These are phyloP conservation scores for Platycercus adscitus DNA, from an alignment of 2,113 vertebrate genomes.

Conservation along the genomic window DNA sequence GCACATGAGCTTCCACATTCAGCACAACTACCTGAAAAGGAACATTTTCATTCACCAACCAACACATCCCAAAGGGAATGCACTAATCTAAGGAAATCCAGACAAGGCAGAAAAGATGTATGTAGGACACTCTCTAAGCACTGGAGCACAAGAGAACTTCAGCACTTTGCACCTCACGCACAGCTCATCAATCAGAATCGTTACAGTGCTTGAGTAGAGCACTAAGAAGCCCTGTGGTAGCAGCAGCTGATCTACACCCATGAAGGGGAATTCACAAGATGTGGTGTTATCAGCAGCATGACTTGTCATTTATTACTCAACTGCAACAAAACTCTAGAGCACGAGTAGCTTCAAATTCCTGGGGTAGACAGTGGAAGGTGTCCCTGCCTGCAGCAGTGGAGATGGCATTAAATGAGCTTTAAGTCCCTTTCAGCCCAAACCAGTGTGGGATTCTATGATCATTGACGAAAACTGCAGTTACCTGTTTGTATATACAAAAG, in stretches of 20 bases:
- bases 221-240: not conserved
- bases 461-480: not conserved
- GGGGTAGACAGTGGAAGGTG: not conserved
- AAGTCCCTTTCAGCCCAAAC: not conserved
- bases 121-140: not conserved
- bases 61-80: not conserved
- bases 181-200: not conserved
- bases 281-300: not conserved
- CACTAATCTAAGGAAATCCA: slow-evolving; percentile 3
- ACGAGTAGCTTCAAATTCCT: not conserved
- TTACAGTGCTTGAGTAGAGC: not conserved
- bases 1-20: not conserved
- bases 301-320: not conserved
- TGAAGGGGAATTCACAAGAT: not conserved
- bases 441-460: not conserved
- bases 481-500: not conserved
- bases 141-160: not conserved
- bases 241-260: not conserved
- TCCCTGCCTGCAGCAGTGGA: not conserved
- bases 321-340: not conserved
- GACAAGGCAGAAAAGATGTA: slow-evolving; percentile 20
- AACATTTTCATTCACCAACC: not conserved
- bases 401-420: not conserved
- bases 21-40: not conserved
- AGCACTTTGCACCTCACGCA: not conserved